These are phyloP conservation scores for Hanleya hanleyi DNA, from an alignment of 2,888 invertebrate species.

Conservation along the genomic window DNA sequence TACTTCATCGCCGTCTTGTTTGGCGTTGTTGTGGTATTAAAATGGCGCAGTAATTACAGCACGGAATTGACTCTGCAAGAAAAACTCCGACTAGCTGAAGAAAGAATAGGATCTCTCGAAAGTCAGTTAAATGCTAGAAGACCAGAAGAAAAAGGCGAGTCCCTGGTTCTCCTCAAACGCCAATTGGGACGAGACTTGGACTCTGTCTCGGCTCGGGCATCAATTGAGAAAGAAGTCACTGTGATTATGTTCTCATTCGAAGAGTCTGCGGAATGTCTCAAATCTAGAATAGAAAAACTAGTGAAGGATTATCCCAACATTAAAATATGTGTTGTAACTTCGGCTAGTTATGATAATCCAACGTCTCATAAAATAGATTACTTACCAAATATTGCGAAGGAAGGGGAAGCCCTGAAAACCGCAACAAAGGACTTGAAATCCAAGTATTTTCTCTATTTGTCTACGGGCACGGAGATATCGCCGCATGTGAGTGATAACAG, in stretches of 20 bases:
- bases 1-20: too few relatives aligned
- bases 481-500: background rate
- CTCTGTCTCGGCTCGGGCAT: background rate
- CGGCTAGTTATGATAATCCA: background rate
- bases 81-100: too few relatives aligned
- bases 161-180: too few relatives aligned
- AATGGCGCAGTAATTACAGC: too few relatives aligned
- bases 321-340: background rate
- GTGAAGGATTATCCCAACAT: background rate
- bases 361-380: background rate
- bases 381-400: background rate
- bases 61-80: too few relatives aligned
- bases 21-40: too few relatives aligned
- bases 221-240: background rate
- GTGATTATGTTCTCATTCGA: background rate
- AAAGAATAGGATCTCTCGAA: too few relatives aligned
- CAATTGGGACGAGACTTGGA: background rate
- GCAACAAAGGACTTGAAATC: background rate
- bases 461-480: background rate
- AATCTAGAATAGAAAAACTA: background rate
- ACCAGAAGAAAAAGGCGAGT: too few relatives aligned
- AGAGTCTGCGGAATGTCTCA: background rate
- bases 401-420: background rate
- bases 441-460: background rate
- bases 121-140: too few relatives aligned